These are phyloP conservation scores for Neopipo cinnamomea DNA, from an alignment of 2,113 vertebrate genomes.

Conservation along the genomic window DNA sequence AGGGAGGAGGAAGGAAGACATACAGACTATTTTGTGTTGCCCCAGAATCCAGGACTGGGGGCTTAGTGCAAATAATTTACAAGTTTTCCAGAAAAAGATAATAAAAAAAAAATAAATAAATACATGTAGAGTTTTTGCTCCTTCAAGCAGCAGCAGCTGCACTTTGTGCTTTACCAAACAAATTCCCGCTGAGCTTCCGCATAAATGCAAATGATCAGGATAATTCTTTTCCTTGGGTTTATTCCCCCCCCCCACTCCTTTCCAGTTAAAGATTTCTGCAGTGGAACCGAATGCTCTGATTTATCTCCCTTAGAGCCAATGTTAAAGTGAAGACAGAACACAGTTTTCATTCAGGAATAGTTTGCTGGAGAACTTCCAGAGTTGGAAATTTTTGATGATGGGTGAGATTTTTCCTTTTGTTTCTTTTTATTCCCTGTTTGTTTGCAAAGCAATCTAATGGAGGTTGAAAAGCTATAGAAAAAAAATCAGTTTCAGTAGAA, in stretches of 20 bases:
- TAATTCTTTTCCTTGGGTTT: not conserved
- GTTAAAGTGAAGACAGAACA: not conserved
- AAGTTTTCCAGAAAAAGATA: not conserved
- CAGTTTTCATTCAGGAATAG: conserved; percentile 25
- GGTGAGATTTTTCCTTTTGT: not conserved
- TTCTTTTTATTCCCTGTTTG: not conserved
- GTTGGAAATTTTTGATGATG: not conserved
- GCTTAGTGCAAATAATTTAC: not conserved
- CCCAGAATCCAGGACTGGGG: not conserved
- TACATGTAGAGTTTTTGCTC: not conserved
- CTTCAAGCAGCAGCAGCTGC: not conserved
- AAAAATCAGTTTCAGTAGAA: not conserved
- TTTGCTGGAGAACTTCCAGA: conserved; percentile 34
- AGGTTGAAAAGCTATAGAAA: not conserved
- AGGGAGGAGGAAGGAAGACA: not conserved
- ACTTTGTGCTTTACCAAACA: not conserved
- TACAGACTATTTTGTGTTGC: not conserved
- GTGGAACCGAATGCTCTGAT: not conserved
- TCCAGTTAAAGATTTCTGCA: not conserved
- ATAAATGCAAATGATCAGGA: not conserved
- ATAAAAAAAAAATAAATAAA: not conserved
- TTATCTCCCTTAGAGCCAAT: not conserved
- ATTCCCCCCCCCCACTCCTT: too few species aligned
- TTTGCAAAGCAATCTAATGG: not conserved
- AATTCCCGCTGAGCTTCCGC: not conserved